Percentiles rank a stretch among this genome's conserved stretches.
phyloP scores from a whole-genome alignment of 1,140 invertebrate species.

The Drosophila malerkotliana region DNA sequence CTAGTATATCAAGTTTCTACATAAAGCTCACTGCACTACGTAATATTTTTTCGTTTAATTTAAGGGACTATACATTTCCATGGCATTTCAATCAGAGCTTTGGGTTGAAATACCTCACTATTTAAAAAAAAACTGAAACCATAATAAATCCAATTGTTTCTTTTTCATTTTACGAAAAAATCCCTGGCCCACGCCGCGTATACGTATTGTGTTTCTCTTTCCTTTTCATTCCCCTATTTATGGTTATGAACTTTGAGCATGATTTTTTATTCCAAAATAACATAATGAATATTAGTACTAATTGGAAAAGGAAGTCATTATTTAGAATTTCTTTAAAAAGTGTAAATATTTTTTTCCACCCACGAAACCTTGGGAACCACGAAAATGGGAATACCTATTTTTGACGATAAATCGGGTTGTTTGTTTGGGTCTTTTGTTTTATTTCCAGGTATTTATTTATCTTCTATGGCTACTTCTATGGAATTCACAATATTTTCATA shows the following conservation, averaged over 20 bases:
- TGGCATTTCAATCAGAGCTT: too few relatives aligned
- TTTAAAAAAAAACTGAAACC: too few relatives aligned
- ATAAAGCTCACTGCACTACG: background rate
- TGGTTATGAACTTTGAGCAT: background rate
- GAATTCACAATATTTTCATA: slow-evolving; percentile 1
- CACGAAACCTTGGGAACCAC: background rate
- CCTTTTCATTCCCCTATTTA: too few relatives aligned
- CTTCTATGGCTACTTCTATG: background rate
- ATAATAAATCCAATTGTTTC: too few relatives aligned
- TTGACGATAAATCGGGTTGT: background rate
- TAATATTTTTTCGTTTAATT: background rate
- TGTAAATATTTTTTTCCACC: background rate
- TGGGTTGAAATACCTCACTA: too few relatives aligned
- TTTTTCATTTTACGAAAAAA: too few relatives aligned
- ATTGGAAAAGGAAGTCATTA: too few relatives aligned
- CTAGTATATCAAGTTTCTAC: too few relatives aligned
- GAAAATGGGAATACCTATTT: background rate
- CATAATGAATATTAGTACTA: too few relatives aligned
- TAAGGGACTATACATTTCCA: too few relatives aligned
- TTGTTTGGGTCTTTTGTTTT: slow-evolving; percentile 5
- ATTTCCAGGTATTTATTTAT: slow-evolving; percentile 9
- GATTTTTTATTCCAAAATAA: background rate
- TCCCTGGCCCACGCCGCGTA: background rate
- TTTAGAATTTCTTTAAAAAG: background rate
- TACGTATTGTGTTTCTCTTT: background rate